Evolutionary conservation across 2,888 invertebrate genomes (phyloP).

Genomic region (Morpho achilles): DNA sequence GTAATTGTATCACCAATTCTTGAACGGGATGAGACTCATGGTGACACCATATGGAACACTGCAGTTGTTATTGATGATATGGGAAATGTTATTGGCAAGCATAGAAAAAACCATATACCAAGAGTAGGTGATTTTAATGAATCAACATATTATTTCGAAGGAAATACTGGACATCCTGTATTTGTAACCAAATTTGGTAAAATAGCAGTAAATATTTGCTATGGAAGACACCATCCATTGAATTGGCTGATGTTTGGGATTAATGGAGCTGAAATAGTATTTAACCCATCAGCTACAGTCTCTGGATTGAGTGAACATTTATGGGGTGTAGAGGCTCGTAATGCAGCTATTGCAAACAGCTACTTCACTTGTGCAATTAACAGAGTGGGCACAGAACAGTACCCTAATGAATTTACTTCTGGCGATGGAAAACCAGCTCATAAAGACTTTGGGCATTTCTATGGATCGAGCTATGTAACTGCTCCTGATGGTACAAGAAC

Average conservation of each 20-base stretch:
- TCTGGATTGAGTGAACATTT: slow-evolving; percentile 91
- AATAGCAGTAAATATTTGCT: slow-evolving; percentile 97
- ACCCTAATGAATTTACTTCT: slow-evolving; percentile 81
- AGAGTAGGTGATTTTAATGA: slow-evolving; percentile 99
- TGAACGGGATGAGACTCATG: slow-evolving; percentile 92
- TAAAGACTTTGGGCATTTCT: slow-evolving; percentile 96
- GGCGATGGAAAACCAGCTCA: slow-evolving; percentile 87
- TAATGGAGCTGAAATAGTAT: slow-evolving; percentile 99
- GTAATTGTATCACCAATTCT: slow-evolving; percentile 97
- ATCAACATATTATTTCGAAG: slow-evolving; percentile 98
- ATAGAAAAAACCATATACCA: slow-evolving; percentile 99
- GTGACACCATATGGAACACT: slow-evolving; percentile 97
- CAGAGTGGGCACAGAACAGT: slow-evolving; percentile 93
- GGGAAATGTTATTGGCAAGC: slow-evolving; percentile 94
- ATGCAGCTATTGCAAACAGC: slow-evolving; percentile 97
- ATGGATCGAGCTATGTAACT: slow-evolving; percentile 96
- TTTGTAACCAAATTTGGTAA: slow-evolving; percentile 92
- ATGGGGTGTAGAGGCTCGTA: slow-evolving; percentile 97
- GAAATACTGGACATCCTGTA: slow-evolving; percentile 97
- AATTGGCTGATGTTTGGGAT: slow-evolving; percentile 99
- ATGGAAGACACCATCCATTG: slow-evolving; percentile 98
- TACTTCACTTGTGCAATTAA: slow-evolving; percentile 97
- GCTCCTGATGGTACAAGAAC: slow-evolving; percentile 96
- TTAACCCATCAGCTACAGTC: slow-evolving; percentile 99
- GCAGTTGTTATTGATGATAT: slow-evolving; percentile 93